These are phyloP conservation scores for Torymus texanus DNA, from an alignment of 2,888 invertebrate species.

Conservation along the genomic window DNA sequence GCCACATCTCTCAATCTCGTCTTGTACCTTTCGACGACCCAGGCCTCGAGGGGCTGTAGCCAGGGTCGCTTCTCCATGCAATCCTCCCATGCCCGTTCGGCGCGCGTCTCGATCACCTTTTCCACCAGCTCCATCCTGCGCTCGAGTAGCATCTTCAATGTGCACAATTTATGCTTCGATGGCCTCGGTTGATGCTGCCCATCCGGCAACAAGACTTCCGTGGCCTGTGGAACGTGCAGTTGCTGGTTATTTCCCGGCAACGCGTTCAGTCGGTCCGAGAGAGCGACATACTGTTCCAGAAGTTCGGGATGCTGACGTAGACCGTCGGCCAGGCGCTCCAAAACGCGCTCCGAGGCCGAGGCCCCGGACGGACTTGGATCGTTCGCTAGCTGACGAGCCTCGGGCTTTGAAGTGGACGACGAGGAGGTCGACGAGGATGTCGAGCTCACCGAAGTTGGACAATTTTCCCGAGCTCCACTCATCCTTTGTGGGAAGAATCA, in stretches of 20 bases:
- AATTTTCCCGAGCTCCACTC: neutral
- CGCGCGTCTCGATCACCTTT: constrained; percentile 61
- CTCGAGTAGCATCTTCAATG: constrained; percentile 58
- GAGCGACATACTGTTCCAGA: constrained; percentile 6
- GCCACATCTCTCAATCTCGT: constrained; percentile 27
- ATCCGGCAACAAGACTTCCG: neutral
- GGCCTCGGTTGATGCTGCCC: neutral
- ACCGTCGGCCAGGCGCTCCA: constrained; percentile 34
- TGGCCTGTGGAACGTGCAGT: neutral
- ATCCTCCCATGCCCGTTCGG: constrained; percentile 65
- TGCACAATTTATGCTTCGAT: constrained; percentile 26
- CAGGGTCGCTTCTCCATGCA: constrained; percentile 66
- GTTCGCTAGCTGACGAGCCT: neutral
- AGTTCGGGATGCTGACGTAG: constrained; percentile 41
- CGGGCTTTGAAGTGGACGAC: too few relatives aligned
- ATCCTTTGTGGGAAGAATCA: neutral
- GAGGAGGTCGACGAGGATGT: too few relatives aligned
- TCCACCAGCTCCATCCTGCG: constrained; percentile 61
- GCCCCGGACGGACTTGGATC: neutral
- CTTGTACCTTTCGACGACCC: constrained; percentile 62
- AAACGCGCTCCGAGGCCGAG: constrained; percentile 7
- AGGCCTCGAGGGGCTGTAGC: constrained; percentile 67
- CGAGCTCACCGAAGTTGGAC: neutral
- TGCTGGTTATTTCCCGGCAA: neutral
- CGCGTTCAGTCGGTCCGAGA: neutral